Base-by-base conservation (phyloP, 2,888 invertebrate species). In the Antitype chi region DNA sequence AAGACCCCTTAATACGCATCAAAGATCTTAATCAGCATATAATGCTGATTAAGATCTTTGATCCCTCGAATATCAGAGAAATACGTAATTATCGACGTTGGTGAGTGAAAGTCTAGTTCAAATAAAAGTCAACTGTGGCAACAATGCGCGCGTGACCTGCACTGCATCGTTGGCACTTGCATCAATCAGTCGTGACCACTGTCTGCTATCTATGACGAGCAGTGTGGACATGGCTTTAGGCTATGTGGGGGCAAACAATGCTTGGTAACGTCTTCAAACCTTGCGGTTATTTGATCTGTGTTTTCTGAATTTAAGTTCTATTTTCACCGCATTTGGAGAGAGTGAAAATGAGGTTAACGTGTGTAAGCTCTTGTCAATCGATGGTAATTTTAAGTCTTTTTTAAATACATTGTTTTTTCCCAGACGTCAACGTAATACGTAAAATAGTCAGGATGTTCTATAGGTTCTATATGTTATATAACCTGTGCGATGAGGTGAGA, bases 181-280 rank as follows among this genome's bases (percentile, higher is more conserved):
- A 83, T 86, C 85, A n/a, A 87, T 87, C 85, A 87, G 81, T 83
- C 83, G 70, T 62, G 80, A 79, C 75, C 68, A 78, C 76, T 78
- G 72, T 80, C 78, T 78, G 76, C 78, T 85, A 86, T 81, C 85
- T 79, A 52, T 80, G 81, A 78, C 77, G 43, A 59, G 0, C 74
- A 72, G 64, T 62, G 64, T 38, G 57, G 63, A 69, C 55, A 43
- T 52, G 32, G 59, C 15, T 60, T 25, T 57, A 49, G 59, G 17
- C 23, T 49, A 43, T 70, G 17, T 68, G 25, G 2, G 15, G 20
- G 1, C 20, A 55, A 55, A 59, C 11, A 63, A 8, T 38, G 13
- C 8, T 17, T 32, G 28, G 9, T 15, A 52, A 17, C n/a, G 20
- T 62, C 49, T 59, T 71, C 15, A 81, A 55, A 53, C 20, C 3